Base-by-base conservation (phyloP, 2,113 vertebrate genomes). In the Lampris megalopsis region DNA sequence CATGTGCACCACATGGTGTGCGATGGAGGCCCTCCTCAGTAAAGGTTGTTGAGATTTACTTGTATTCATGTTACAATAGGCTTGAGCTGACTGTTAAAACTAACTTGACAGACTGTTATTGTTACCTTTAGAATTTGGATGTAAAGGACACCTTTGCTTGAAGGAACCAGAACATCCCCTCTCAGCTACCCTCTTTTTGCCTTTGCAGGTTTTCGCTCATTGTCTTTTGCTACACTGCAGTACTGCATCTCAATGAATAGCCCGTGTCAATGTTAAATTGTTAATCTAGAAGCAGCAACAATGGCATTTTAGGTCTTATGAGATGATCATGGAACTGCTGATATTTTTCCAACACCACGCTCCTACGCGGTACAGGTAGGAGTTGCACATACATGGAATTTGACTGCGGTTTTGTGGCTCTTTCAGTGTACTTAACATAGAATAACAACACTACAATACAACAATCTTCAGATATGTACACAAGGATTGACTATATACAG, bases 31-130 rank as follows among this genome's bases (percentile, higher is more conserved):
- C 62, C 69, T 78, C 83, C 40, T 85, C 73, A 24, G 75, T 71
- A 37, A 73, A 87, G 89, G 70, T 63, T 85, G 71, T 85, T 75
- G 80, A 67, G n/a, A 63, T 72, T 59, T 63, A 37, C 58, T 75
- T 61, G 37, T 61, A 68, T 38, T 79, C 11, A 62, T 68, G 48
- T 77, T 82, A 82, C 56, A 79, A 63, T 85, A 75, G 83, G 85
- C 80, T 83, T 88, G 65, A 80, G 75, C 80, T 83, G 89, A 93
- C 91, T 92, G 91, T 92, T 93, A 90, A 24, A 85, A 77, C 73
- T 74, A 79, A 75, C 74, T 76, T 24, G 67, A 74, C 75, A 91
- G 92, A 95, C 93, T 94, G 93, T 94, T 94, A 91, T 24, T 59
- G 45, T 84, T 73, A 77, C 62, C 81, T 74, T 71, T 47, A 59